Base-by-base conservation (phyloP, 2,113 vertebrate species). In the Oreamnos americanus region DNA sequence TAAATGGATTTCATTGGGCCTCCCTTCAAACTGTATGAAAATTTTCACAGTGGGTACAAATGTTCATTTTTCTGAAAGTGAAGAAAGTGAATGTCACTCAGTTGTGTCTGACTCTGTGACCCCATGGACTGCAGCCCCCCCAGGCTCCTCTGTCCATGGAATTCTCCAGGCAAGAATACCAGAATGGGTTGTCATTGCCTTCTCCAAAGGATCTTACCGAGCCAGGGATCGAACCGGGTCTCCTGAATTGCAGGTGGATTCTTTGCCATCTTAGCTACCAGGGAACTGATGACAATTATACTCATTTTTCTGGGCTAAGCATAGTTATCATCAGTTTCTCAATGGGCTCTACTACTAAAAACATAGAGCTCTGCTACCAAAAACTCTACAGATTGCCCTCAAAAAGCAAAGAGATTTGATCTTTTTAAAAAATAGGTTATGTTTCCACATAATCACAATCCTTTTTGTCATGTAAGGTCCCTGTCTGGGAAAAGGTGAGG, bases 21-120 rank as follows among this genome's bases (percentile, higher is more conserved):
- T 95, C 60, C 90, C 71, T 97, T 92, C 43, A 71, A 97, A 71
- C 2, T 76, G 33, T 45, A 55, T 23, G 60, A 93, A 64, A 91
- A 53, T 57, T 30, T 39, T 88, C 26, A 28, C 43, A 21, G 33
- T 78, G 4, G 30, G 5, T 16, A 82, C 26, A 91, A 36, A 39
- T 81, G 45, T 57, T 87, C 26, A 53, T 87, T 43, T 76, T 26
- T 43, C 39, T 15, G 71, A 76, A 76, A 43, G 39, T 76, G 39
- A 76, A 43, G 36, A 76, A 43, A 43, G 39, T 76, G 39, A 76
- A 76, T 25, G 39, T 76, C 12, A 43, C 71, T 76, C 71, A 76
- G 71, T 26, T 6, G 0, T 43, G 71, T 43, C 39, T 43, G 71
- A 14, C 71, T 43, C 71, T 43, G 71, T 0, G 2, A 26, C 71